Evolutionary conservation across 1,140 invertebrate species (phyloP).

Genomic region (Leptinotarsa lineolata): DNA sequence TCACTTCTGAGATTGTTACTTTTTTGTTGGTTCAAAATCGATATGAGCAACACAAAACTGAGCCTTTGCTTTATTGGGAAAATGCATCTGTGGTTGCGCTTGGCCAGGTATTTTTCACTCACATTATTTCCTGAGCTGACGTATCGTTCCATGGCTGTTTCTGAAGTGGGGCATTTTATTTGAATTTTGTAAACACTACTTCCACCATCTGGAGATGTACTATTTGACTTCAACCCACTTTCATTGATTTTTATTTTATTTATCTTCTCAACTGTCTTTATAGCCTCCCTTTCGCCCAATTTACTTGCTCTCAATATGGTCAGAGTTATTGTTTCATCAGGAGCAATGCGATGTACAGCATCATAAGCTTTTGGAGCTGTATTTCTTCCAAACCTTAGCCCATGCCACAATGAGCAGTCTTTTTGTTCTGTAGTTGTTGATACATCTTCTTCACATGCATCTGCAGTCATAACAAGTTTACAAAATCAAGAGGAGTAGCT

Average conservation of each 20-base stretch:
- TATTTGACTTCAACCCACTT: conserved; percentile 14
- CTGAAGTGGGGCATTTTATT: too few relatives aligned
- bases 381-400: conserved; percentile 51
- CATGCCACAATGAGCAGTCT: conserved; percentile 46
- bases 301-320: conserved; percentile 49
- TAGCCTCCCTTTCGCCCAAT: conserved; percentile 40
- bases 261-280: conserved; percentile 19
- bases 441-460: conserved; percentile 34
- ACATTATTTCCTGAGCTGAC: too few relatives aligned
- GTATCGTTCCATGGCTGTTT: too few relatives aligned
- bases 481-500: conserved; percentile 25
- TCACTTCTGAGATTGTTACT: too few relatives aligned
- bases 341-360: conserved; percentile 47
- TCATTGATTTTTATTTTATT: background rate
- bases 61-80: too few relatives aligned
- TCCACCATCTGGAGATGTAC: too few relatives aligned
- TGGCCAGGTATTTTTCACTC: too few relatives aligned
- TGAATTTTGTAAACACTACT: too few relatives aligned
- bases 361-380: conserved; percentile 55
- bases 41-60: too few relatives aligned
- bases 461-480: conserved; percentile 27
- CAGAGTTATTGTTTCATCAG: conserved; percentile 46
- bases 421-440: conserved; percentile 35
- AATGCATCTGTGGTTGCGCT: too few relatives aligned
- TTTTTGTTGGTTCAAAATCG: too few relatives aligned